phyloP scores from a whole-genome alignment of 2,797 vertebrate genomes.

The Artibeus jamaicensis region DNA sequence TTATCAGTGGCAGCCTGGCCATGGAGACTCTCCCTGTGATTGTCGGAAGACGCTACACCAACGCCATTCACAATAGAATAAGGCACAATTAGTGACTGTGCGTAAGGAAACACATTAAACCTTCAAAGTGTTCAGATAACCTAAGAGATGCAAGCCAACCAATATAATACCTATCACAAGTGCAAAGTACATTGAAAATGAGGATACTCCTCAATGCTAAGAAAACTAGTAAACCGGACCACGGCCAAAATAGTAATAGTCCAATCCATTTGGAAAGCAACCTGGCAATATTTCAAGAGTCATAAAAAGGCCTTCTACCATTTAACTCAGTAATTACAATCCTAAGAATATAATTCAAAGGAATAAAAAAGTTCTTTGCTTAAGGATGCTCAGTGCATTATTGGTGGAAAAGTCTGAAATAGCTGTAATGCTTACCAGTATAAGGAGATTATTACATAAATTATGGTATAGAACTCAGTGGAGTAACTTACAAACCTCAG shows the following conservation, averaged over 20 bases:
- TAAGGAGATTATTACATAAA: not conserved
- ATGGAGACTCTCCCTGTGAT: not conserved
- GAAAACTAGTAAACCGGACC: not conserved
- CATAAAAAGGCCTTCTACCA: not conserved
- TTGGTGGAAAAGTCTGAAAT: slow-evolving; percentile 40
- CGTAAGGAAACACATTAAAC: not conserved
- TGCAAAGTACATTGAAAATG: slow-evolving; percentile 16
- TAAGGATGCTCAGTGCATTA: slow-evolving; percentile 38
- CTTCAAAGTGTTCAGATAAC: slow-evolving; percentile 29
- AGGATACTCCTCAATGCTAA: not conserved
- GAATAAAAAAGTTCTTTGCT: not conserved
- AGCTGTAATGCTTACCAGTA: slow-evolving; percentile 2
- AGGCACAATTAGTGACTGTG: not conserved
- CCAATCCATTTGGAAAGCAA: slow-evolving; percentile 29
- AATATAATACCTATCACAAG: not conserved
- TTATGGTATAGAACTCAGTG: not conserved
- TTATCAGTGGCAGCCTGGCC: slow-evolving; percentile 20
- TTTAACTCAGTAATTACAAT: slow-evolving; percentile 38
- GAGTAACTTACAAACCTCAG: not conserved
- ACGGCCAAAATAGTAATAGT: not conserved
- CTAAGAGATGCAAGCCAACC: slow-evolving; percentile 34
- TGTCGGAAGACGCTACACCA: slow-evolving; percentile 16
- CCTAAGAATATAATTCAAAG: slow-evolving; percentile 43
- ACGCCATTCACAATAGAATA: not conserved
- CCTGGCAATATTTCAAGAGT: slow-evolving; percentile 38